phyloP scores from a whole-genome alignment of 2,797 vertebrate genomes.

The Remorina albescens region DNA sequence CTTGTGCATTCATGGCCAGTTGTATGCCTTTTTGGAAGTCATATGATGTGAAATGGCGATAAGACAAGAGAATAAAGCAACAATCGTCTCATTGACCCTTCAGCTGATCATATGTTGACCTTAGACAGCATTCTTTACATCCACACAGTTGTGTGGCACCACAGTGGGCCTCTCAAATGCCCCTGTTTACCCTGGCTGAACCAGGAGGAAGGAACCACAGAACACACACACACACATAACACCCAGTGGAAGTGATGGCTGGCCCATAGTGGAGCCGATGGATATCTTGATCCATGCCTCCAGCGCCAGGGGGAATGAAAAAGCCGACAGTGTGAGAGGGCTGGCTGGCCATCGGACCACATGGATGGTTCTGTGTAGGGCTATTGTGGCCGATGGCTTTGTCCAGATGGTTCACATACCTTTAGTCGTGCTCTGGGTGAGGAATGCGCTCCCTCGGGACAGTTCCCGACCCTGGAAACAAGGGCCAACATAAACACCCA shows the following conservation, averaged over 20 bases:
- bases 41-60: slow-evolving; percentile 70
- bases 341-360: slow-evolving; percentile 45
- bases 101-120: slow-evolving; percentile 64
- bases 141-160: slow-evolving; percentile 61
- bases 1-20: slow-evolving; percentile 65
- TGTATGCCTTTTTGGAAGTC: slow-evolving; percentile 56
- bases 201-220: slow-evolving; percentile 50
- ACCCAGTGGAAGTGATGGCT: slow-evolving; percentile 45
- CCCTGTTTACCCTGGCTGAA: slow-evolving; percentile 52
- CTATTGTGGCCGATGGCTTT: slow-evolving; percentile 85
- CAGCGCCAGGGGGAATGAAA: slow-evolving; percentile 64
- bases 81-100: slow-evolving; percentile 72
- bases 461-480: slow-evolving; percentile 86
- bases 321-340: slow-evolving; percentile 57
- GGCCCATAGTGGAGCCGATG: slow-evolving; percentile 70
- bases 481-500: slow-evolving; percentile 89
- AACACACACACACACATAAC: slow-evolving; percentile 20
- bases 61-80: slow-evolving; percentile 59
- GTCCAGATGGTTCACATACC: slow-evolving; percentile 91
- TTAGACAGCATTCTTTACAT: slow-evolving; percentile 63
- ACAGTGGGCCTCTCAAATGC: slow-evolving; percentile 58
- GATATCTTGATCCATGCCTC: slow-evolving; percentile 72
- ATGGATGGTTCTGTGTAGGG: slow-evolving; percentile 76
- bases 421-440: slow-evolving; percentile 85
- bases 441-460: slow-evolving; percentile 88